phyloP scores from a whole-genome alignment of 1,140 invertebrate species.

The Drosophila sulfurigaster region DNA sequence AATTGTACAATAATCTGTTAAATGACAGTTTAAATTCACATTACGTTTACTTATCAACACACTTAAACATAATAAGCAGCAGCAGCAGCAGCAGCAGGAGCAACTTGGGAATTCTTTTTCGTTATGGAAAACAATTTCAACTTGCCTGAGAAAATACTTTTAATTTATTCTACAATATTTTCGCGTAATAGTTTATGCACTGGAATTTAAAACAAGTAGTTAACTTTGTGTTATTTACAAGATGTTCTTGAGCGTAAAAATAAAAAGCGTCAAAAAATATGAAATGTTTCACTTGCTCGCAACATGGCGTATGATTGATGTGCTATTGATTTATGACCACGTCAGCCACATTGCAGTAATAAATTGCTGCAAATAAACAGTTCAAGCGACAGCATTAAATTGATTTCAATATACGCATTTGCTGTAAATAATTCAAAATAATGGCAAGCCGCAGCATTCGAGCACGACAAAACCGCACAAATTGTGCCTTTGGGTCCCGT shows the following conservation, averaged over 20 bases:
- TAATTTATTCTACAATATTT: neutral
- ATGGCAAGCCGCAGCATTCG: neutral
- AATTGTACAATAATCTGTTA: slow-evolving; percentile 17
- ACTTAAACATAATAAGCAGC: neutral
- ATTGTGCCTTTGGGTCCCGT: too few relatives aligned
- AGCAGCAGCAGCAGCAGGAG: neutral
- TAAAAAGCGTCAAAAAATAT: neutral
- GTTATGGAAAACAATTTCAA: neutral
- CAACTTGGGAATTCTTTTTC: too few relatives aligned
- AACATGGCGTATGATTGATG: slow-evolving; percentile 45
- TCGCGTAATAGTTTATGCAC: slow-evolving; percentile 2
- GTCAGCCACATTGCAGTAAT: slow-evolving; percentile 5
- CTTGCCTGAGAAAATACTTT: neutral
- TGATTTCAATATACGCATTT: slow-evolving; percentile 7
- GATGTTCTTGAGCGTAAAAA: neutral
- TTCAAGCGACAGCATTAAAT: slow-evolving; percentile 23
- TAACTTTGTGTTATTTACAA: slow-evolving; percentile 1
- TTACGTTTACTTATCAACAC: slow-evolving; percentile 5
- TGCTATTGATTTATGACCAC: slow-evolving; percentile 27
- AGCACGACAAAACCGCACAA: neutral
- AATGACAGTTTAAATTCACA: neutral
- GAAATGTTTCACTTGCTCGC: neutral
- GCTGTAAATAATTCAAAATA: neutral
- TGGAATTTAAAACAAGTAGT: slow-evolving; percentile 6
- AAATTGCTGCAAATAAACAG: slow-evolving; percentile 11